phyloP scores from a whole-genome alignment of 2,113 vertebrate species.

The Archilochus colubris region DNA sequence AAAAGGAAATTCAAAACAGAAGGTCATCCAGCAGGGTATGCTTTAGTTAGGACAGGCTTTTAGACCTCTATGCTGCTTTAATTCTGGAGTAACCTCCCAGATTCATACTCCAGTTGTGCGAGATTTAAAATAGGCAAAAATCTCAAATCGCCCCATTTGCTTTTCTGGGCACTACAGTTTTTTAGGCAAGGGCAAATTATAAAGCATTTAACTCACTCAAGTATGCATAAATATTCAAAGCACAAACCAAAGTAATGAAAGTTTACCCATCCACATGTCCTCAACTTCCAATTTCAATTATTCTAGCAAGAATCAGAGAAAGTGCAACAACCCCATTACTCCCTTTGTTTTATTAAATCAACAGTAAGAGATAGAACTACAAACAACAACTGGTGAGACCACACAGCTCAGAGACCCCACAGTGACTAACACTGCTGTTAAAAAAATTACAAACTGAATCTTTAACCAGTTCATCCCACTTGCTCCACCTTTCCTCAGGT shows the following conservation, averaged over 20 bases:
- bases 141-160: neutral
- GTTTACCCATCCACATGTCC: neutral
- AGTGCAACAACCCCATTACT: neutral
- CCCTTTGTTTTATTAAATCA: neutral
- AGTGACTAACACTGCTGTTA: neutral
- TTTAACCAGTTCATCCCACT: constrained; percentile 11
- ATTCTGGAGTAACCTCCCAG: neutral
- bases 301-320: neutral
- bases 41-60: neutral
- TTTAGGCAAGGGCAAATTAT: neutral
- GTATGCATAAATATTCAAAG: neutral
- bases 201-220: neutral
- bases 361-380: neutral
- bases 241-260: neutral
- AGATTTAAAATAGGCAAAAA: neutral
- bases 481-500: constrained; percentile 35
- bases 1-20: neutral
- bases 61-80: neutral
- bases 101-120: neutral
- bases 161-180: neutral
- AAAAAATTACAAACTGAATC: neutral
- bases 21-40: neutral
- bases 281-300: neutral
- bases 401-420: neutral
- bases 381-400: neutral